These are phyloP conservation scores for Desoria tigrina DNA, from an alignment of 2,888 invertebrate genomes.

Conservation along the genomic window DNA sequence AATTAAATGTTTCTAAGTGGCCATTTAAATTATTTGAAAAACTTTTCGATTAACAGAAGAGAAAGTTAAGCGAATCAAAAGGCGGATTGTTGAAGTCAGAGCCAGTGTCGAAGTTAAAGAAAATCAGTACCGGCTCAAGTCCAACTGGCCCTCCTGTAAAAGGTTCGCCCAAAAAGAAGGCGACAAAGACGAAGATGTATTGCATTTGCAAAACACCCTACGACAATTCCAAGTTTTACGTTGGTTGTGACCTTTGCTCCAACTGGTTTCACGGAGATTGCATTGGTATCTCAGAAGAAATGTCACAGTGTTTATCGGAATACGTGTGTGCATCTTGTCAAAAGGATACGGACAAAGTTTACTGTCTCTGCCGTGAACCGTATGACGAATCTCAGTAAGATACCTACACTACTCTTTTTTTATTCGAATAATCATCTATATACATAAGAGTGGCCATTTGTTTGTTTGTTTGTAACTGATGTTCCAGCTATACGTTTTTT, in stretches of 20 bases:
- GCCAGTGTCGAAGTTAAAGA: too few species aligned
- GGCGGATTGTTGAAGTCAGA: too few species aligned
- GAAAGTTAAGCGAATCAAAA: not conserved
- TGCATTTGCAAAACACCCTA: conserved; percentile 93
- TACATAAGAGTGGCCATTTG: too few species aligned
- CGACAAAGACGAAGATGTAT: conserved; percentile 64
- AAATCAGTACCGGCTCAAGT: too few species aligned
- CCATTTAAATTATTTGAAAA: too few species aligned
- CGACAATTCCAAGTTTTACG: conserved; percentile 89
- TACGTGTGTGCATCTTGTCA: conserved; percentile 88
- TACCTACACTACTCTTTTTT: too few species aligned
- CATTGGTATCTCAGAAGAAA: conserved; percentile 88
- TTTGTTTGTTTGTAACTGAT: too few species aligned
- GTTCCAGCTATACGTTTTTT: too few species aligned
- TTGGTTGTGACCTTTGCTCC: conserved; percentile 95
- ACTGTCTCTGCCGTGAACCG: conserved; percentile 92
- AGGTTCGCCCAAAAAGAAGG: conserved; percentile 38
- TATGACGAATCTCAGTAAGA: conserved; percentile 96
- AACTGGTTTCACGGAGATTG: conserved; percentile 99
- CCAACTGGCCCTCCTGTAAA: conserved; percentile 22
- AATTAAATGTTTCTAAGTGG: too few species aligned
- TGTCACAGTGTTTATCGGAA: conserved; percentile 84
- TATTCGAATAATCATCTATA: conserved; percentile 8
- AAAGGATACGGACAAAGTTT: conserved; percentile 82
- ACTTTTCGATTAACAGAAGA: too few species aligned